phyloP scores from a whole-genome alignment of 2,888 invertebrate genomes.

The Andrena minutula region DNA sequence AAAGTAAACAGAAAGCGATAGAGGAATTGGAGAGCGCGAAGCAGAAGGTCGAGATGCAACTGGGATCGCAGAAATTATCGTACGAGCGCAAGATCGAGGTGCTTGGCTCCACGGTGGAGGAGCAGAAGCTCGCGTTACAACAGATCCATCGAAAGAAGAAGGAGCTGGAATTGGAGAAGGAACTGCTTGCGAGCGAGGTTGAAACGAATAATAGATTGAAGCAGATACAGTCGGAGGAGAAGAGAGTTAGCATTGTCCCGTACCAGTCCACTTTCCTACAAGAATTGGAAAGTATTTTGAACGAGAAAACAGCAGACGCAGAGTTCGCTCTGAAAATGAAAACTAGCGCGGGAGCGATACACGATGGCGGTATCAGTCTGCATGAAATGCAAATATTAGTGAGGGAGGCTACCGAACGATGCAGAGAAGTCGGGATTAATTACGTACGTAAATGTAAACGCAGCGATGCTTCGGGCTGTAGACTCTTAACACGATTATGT shows the following conservation, averaged over 20 bases:
- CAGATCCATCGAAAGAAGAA: constrained; percentile 79
- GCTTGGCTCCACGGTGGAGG: constrained; percentile 80
- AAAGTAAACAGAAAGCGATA: constrained; percentile 82
- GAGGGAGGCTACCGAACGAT: constrained; percentile 83
- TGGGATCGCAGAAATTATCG: constrained; percentile 79
- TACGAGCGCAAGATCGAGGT: constrained; percentile 82
- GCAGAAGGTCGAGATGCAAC: constrained; percentile 79
- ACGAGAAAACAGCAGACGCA: constrained; percentile 79
- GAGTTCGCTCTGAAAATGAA: constrained; percentile 79
- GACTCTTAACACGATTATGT: neutral
- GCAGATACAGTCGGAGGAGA: constrained; percentile 85
- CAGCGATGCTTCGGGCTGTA: neutral
- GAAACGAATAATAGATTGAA: constrained; percentile 85
- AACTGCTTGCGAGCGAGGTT: constrained; percentile 83
- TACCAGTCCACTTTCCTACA: constrained; percentile 86
- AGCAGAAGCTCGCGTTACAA: constrained; percentile 81
- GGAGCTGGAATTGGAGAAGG: constrained; percentile 81
- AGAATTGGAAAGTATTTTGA: constrained; percentile 86
- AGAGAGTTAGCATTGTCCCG: constrained; percentile 83
- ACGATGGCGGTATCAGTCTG: constrained; percentile 79
- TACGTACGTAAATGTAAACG: constrained; percentile 79
- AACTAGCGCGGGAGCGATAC: constrained; percentile 76
- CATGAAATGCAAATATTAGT: constrained; percentile 83
- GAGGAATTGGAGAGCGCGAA: constrained; percentile 83
- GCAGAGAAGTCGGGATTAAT: constrained; percentile 81